Conservation (phyloP, 2,888 invertebrate species). For the Sthenelais limicola region DNA sequence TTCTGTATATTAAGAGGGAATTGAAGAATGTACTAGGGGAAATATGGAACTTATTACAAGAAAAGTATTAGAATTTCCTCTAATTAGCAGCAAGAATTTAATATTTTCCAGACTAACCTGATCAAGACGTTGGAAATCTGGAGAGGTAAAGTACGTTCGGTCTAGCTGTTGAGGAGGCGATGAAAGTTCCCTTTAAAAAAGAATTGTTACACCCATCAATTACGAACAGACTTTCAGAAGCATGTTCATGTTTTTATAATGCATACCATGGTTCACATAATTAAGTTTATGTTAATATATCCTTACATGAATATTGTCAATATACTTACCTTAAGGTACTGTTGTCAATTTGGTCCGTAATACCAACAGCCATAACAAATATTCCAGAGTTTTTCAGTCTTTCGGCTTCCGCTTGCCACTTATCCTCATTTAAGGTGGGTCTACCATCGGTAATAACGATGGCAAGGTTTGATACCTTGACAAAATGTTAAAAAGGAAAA, state of each 20-base stretch:
- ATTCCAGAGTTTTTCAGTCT: background rate
- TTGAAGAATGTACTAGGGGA: no score
- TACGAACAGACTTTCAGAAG: no score
- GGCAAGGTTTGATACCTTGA: conserved; percentile 18
- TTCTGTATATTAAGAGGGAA: no score
- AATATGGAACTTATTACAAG: background rate
- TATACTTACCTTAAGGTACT: no score
- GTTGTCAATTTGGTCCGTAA: conserved; percentile 26
- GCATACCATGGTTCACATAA: no score
- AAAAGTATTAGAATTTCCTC: background rate
- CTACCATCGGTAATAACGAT: conserved; percentile 29
- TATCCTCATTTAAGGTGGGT: conserved; percentile 11
- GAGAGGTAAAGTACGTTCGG: conserved; percentile 26
- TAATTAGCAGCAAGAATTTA: background rate
- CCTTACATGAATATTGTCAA: no score
- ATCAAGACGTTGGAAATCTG: conserved; percentile 6
- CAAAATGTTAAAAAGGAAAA: background rate
- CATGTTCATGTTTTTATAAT: no score
- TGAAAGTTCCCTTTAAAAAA: conserved; percentile 18
- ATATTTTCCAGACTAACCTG: background rate
- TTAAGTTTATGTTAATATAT: no score
- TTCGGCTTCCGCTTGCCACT: background rate
- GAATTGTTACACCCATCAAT: no score
- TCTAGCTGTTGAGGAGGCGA: conserved; percentile 20
- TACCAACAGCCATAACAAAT: conserved; percentile 30